Conservation (phyloP, 2,797 vertebrate genomes). For the Graptemys geographica region DNA sequence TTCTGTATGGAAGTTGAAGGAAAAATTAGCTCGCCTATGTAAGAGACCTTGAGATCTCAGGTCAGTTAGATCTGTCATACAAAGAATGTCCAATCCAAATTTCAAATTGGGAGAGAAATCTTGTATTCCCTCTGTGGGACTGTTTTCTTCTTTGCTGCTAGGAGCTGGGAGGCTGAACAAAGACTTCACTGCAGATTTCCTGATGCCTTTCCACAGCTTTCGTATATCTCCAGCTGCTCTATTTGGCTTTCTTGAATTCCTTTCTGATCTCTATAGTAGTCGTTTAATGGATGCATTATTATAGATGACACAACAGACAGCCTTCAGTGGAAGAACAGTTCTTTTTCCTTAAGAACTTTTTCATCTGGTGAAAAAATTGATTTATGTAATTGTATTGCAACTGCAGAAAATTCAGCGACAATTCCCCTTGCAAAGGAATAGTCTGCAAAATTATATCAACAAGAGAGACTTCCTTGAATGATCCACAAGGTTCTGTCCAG, state of each 20-base stretch:
- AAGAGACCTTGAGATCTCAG: background rate
- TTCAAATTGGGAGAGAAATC: background rate
- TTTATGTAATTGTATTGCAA: background rate
- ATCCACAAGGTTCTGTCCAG: background rate
- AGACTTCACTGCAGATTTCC: background rate
- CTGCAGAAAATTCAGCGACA: background rate
- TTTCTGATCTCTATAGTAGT: background rate
- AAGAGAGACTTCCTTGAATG: background rate
- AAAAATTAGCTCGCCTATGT: background rate
- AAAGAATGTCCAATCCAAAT: background rate
- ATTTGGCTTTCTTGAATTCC: conserved; percentile 25
- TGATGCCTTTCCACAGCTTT: conserved; percentile 51
- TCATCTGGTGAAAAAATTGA: conserved; percentile 10
- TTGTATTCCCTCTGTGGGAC: background rate
- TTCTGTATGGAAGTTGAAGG: background rate
- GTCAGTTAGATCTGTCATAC: background rate
- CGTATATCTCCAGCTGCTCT: conserved; percentile 19
- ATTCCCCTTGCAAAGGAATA: background rate
- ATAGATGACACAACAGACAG: background rate
- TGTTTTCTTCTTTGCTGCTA: background rate
- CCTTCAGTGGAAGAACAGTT: background rate
- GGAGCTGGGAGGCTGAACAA: background rate
- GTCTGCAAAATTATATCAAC: rapidly evolving
- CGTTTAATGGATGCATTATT: background rate
- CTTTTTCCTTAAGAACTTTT: conserved; percentile 9